Evolutionary conservation across 2,113 vertebrate species (phyloP).

Genomic region (Embiotoca jacksoni): DNA sequence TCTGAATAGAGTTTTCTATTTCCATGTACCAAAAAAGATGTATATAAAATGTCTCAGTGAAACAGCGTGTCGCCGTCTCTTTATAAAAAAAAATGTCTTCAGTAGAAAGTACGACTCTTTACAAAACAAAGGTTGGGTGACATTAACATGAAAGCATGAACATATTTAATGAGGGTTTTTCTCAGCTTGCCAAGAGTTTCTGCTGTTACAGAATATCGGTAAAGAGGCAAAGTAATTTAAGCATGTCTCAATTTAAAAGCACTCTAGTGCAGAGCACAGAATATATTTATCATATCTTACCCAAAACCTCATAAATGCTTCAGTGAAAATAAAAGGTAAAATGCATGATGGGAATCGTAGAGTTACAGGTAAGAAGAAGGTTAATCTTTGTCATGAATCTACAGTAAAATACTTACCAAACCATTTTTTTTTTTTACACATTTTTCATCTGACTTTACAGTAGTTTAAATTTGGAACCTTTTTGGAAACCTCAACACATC

Average conservation of each 20-base stretch:
- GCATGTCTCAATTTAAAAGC: not conserved
- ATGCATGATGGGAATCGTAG: no score
- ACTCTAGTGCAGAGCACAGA: no score
- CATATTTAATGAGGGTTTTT: not conserved
- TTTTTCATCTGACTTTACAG: no score
- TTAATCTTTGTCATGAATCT: no score
- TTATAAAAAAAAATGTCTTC: not conserved
- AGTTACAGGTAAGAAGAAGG: no score
- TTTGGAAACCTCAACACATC: no score
- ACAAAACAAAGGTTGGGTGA: not conserved
- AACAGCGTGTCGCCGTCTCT: constrained; percentile 34
- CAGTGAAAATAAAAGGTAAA: no score
- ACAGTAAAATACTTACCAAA: no score
- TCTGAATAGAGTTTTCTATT: constrained; percentile 82
- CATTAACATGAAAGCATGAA: not conserved
- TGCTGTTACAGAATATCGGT: not conserved
- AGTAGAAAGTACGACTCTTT: not conserved
- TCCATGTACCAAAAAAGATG: constrained; percentile 85
- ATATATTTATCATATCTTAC: no score
- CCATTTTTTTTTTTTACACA: no score
- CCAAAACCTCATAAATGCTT: no score
- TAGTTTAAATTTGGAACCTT: no score
- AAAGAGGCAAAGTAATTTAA: not conserved
- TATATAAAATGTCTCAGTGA: constrained; percentile 82
- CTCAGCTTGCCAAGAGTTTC: not conserved